A percentile compares a stretch with the other conserved stretches of the same genome.
phyloP scores from a whole-genome alignment of 2,113 vertebrate species.

The Sclerurus mexicanus region DNA sequence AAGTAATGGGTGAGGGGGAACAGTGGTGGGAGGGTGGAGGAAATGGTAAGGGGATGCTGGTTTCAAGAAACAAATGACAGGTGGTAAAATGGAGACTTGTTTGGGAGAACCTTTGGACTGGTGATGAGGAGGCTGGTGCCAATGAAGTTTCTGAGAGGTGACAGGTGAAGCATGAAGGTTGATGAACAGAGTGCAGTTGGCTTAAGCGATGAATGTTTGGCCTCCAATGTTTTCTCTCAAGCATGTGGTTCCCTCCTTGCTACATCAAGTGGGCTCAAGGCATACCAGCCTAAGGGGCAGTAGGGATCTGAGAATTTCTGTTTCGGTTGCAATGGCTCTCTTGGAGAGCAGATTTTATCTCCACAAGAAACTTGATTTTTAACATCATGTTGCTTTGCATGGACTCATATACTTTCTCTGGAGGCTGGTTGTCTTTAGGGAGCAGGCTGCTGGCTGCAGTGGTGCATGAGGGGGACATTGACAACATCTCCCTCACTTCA shows the following conservation, averaged over 20 bases:
- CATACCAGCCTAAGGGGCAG: fast-evolving
- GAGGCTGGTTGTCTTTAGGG: background rate
- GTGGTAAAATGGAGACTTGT: background rate
- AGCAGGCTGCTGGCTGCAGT: background rate
- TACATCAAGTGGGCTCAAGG: background rate
- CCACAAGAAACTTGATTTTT: background rate
- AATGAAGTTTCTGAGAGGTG: background rate
- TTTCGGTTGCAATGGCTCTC: background rate
- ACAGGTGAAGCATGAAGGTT: background rate
- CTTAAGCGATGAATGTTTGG: background rate
- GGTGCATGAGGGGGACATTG: background rate
- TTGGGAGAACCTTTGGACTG: background rate
- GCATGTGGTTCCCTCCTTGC: background rate
- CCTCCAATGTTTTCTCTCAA: background rate
- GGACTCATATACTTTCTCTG: background rate
- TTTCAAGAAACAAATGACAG: background rate
- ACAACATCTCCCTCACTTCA: background rate
- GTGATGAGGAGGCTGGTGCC: background rate
- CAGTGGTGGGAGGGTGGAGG: background rate
- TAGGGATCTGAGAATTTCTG: background rate
- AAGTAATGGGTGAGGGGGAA: background rate
- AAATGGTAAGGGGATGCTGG: background rate
- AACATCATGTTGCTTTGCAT: fast-evolving
- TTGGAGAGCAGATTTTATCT: background rate
- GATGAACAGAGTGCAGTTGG: background rate